Percentiles rank a stretch among this genome's conserved stretches.
Evolutionary conservation across 1,140 invertebrate species (phyloP).

Genomic region (Melitaea cinxia): DNA sequence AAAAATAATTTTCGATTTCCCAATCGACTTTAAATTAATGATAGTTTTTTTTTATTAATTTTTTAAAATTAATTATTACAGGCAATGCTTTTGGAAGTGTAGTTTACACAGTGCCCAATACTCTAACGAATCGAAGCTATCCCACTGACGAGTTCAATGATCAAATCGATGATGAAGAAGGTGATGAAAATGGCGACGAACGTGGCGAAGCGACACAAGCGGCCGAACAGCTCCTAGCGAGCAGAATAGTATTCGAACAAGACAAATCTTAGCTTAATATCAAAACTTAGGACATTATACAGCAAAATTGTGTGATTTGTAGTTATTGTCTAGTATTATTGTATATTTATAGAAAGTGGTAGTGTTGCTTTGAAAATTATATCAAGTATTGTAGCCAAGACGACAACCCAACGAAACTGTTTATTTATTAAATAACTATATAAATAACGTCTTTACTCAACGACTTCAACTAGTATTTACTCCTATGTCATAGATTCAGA

Average conservation of each 20-base stretch:
- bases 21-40: no score
- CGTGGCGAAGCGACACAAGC: slow-evolving; percentile 13
- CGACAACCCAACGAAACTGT: no score
- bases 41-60: not conserved
- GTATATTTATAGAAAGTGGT: no score
- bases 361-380: not conserved
- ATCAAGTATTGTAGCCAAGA: no score
- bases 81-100: slow-evolving; percentile 47
- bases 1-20: no score
- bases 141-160: slow-evolving; percentile 3
- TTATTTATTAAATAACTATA: no score
- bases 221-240: slow-evolving; percentile 13
- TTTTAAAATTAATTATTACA: slow-evolving; percentile 20
- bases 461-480: no score
- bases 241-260: slow-evolving; percentile 26
- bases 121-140: slow-evolving; percentile 33
- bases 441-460: no score
- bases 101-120: slow-evolving; percentile 51
- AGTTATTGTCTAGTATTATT: no score
- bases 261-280: slow-evolving; percentile 12
- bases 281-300: not conserved
- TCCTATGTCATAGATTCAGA: no score
- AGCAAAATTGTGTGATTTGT: not conserved
- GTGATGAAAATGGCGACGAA: slow-evolving; percentile 20
- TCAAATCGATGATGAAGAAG: slow-evolving; percentile 22